Evolutionary conservation across 2,113 vertebrate genomes (phyloP), one percentile per base, ranked within the genome.

Genomic region (Crotalus helleri): DNA sequence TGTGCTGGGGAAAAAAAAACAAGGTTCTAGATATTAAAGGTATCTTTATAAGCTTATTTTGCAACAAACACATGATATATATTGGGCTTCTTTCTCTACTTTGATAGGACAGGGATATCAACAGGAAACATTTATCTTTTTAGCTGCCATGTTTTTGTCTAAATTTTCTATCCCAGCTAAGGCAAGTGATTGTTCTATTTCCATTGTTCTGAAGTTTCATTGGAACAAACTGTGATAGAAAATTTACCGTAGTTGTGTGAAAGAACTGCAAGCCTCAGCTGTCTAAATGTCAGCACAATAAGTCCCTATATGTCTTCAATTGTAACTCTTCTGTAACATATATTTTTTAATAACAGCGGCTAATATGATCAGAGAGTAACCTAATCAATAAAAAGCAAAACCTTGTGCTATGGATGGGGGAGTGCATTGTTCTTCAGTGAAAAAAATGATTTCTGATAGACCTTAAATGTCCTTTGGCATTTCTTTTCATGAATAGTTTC

Each of bases 351-450:
- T 96, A 94, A 95, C 90, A n/a, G 93, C 94, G 92, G 87, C 95
- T 97, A 94, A 94, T 92, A 46, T n/a, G 92, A 98, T 97, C 95
- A 97, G 94, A 97, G 96, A 97, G 95, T 94, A 93, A 96, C 90
- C 93, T 93, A 94, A 98, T 98, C 97, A 96, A 98, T 97, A 96
- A 95, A 89, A 95, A 95, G 96, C 94, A 93, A 94, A 96, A 39
- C 95, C 94, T 92, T 92, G 92, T 91, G 88, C 58, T 2, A 0
- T 0, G 44, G 96, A 91, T 92, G 44, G 3, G 55, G 0, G 61
- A 54, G 93, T 57, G 19, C 17, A 44, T 93, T 94, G 97, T 92
- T 95, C 89, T 95, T 97, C 89, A 94, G 96, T 94, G 95, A n/a
- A n/a, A 3, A 39, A 86, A 87, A 86, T 96, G 94, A 88, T 97